Conservation (phyloP, 2,888 invertebrate genomes). For the Noctua pronuba region DNA sequence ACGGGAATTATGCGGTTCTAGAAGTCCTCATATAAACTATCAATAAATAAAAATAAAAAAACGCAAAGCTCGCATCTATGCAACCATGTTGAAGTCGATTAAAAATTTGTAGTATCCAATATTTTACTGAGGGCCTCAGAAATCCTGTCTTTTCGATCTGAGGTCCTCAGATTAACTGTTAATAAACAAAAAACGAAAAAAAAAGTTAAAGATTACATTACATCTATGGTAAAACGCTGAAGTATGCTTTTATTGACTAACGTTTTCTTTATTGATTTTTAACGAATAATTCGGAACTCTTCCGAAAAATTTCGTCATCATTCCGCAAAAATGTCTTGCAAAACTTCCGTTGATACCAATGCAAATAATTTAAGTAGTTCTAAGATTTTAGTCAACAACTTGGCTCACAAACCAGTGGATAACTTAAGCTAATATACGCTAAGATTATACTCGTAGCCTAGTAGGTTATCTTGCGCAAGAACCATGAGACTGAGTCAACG, state of each 20-base stretch:
- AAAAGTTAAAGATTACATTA: neutral
- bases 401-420: constrained; percentile 29
- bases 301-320: neutral
- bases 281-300: neutral
- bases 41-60: neutral
- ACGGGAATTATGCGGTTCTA: too few species aligned
- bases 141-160: neutral
- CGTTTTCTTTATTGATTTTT: neutral
- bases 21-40: too few species aligned
- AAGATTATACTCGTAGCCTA: constrained; percentile 22
- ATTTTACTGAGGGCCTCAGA: neutral
- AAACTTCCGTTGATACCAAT: neutral
- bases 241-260: neutral
- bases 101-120: neutral
- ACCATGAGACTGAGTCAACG: constrained; percentile 39
- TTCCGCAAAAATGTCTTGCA: too few species aligned
- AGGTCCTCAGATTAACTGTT: neutral
- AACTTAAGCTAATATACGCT: constrained; percentile 34
- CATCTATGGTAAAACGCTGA: neutral
- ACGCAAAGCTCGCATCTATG: neutral
- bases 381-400: constrained; percentile 7
- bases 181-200: neutral
- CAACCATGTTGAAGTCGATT: neutral
- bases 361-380: neutral
- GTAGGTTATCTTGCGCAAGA: constrained; percentile 49